These are phyloP conservation scores for Anoplophora glabripennis DNA, from an alignment of 1,140 invertebrate species.

Conservation along the genomic window DNA sequence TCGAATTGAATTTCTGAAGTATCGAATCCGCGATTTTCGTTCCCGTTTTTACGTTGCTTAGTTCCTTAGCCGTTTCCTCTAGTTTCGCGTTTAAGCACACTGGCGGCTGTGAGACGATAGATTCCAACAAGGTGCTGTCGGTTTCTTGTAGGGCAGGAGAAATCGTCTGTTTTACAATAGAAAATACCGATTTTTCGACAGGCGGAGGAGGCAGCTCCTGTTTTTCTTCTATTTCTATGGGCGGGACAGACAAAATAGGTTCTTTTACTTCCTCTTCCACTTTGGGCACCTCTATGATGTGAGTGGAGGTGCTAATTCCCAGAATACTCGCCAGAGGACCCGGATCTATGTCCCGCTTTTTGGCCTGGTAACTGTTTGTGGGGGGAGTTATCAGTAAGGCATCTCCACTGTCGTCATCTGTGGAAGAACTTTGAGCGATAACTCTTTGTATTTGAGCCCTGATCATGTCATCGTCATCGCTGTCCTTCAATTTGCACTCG, in stretches of 20 bases:
- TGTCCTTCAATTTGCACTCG: conserved; percentile 50
- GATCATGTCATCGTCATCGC: conserved; percentile 54
- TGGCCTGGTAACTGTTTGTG: conserved; percentile 26
- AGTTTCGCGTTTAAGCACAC: conserved; percentile 47
- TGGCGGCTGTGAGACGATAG: conserved; percentile 36
- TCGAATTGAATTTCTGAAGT: conserved; percentile 45
- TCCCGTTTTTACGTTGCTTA: conserved; percentile 41
- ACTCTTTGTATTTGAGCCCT: conserved; percentile 52
- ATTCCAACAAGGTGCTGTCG: conserved; percentile 44
- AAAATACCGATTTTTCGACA: neutral
- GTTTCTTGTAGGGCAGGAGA: conserved; percentile 47
- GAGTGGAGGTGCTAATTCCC: neutral
- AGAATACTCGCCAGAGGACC: conserved; percentile 6
- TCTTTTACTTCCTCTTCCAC: neutral
- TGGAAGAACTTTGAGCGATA: conserved; percentile 46
- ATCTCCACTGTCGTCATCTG: conserved; percentile 50
- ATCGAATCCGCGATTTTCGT: conserved; percentile 46
- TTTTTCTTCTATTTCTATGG: conserved; percentile 7
- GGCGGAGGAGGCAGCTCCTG: neutral
- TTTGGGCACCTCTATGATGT: conserved; percentile 7
- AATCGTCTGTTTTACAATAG: conserved; percentile 37
- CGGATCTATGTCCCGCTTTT: conserved; percentile 23
- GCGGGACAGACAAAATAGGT: conserved; percentile 1
- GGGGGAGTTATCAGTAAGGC: conserved; percentile 39
- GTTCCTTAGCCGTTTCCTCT: conserved; percentile 47